A percentile compares a stretch with the other conserved stretches of the same genome.
phyloP scores from a whole-genome alignment of 2,888 invertebrate species.

The Antheraea yamamai region DNA sequence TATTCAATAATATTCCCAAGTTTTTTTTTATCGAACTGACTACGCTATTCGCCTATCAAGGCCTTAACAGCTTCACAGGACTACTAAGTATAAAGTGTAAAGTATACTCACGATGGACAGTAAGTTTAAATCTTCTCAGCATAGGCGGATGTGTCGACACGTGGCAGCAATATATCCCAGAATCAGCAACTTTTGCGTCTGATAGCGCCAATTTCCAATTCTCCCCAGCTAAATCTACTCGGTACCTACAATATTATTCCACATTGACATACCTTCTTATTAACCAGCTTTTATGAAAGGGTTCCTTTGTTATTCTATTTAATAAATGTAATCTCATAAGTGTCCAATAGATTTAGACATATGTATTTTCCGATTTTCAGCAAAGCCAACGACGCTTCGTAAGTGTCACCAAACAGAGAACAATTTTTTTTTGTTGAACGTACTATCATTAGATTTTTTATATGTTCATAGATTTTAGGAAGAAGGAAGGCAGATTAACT shows the following conservation, averaged over 20 bases:
- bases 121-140: slow-evolving; percentile 64
- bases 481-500: not conserved
- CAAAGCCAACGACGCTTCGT: no score
- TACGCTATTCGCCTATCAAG: no score
- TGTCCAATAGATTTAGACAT: no score
- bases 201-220: slow-evolving; percentile 70
- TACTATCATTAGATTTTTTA: no score
- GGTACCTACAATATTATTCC: slow-evolving; percentile 52
- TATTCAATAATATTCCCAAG: not conserved
- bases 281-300: not conserved
- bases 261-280: not conserved
- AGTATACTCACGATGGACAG: slow-evolving; percentile 66
- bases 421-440: no score
- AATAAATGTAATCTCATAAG: not conserved
- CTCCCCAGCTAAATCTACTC: slow-evolving; percentile 72
- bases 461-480: no score
- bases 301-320: not conserved
- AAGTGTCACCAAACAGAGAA: no score
- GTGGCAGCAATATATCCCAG: slow-evolving; percentile 75
- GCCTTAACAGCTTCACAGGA: no score
- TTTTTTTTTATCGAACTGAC: no score
- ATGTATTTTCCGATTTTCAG: no score
- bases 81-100: no score
- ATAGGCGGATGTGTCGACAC: slow-evolving; percentile 78
- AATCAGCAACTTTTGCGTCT: slow-evolving; percentile 66